Base-by-base conservation (phyloP, 2,797 vertebrate species). In the Poliocrania exsul region DNA sequence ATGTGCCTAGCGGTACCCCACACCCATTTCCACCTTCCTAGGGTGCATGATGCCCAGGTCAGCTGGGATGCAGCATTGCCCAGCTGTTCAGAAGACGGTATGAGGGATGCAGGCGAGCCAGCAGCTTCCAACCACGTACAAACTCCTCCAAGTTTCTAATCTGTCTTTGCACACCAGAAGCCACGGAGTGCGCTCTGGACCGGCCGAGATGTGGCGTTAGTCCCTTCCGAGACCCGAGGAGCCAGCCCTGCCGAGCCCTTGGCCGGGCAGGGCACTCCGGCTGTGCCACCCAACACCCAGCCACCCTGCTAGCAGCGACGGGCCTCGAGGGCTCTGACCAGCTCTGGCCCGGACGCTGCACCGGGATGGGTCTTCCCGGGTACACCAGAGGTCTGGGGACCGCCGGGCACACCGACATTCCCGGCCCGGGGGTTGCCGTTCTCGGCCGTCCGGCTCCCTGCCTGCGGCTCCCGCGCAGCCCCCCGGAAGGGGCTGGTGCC, bases 401-500 rank as follows among this genome's bases (percentile, higher is more conserved):
- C 2, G 23, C 37, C 42, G 5, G 21, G 21, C 35, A 17, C 37
- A 11, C 3, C 21, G 20, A 21, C 33, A 31, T 3, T 5, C 13
- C 20, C 25, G 13, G 3, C 4, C 6, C 26, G 16, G 13, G 20
- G 33, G 8, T 15, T 47, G 47, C 60, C 25, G 29, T 54, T 61
- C 29, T n/a, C 14, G 16, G 11, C 38, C 31, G 26, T 20, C 49
- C 53, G 3, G 31, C 9, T 37, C 60, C 19, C 25, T 2, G 35
- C 46, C 70, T 16, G 10, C 25, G 62, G 31, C 53, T 86, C 62
- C 86, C 77, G 40, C 44, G 29, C 47, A 40, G 51, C 31, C 80
- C 79, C 86, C 83, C 90, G 92, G 86, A 94, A 94, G 83, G 49
- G 31, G 86, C 60, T 12, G n/a, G 18, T 23, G 49, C 56, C 37